Evolutionary conservation across 2,113 vertebrate genomes (phyloP), one percentile per base, ranked within the genome.

Genomic region (Pomatorhinus ruficollis): DNA sequence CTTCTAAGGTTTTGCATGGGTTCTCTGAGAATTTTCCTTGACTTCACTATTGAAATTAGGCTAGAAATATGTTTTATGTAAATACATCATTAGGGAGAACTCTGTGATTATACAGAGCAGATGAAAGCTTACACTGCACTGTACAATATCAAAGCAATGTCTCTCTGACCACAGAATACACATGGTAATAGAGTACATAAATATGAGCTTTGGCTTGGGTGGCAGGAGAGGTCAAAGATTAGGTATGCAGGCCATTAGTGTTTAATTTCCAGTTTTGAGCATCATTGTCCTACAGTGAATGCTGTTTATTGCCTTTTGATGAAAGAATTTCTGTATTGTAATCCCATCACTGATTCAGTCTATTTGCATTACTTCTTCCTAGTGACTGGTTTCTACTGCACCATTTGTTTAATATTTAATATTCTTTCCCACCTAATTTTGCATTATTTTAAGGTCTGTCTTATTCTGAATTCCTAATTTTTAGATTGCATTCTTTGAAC

Each of bases 31-130:
- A 23, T 49, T 89, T 87, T 89, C 28, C 57, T 97, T 93, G 79
- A 81, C 44, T 97, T 91, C 90, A 83, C 65, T 89, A 82, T 96
- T 97, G 89, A 97, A 97, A 76, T 94, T 78, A 95, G 57, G 79
- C 39, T 91, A 45, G 24, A 84, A 50, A 76, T 92, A 54, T 86
- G 49, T 84, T 95, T 97, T 95, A 95, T 97, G 89, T 87, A 97
- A 98, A 96, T 94, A 87, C 12, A 90, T 90, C 88, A 76, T 91
- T 93, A 97, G 16, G 40, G 31, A 70, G 70, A 66, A n/a, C 23
- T 94, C 64, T 96, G 35, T 93, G 83, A 96, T 97, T 97, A 92
- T 92, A 91, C 78, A 81, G 64, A 97, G 82, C 37, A 93, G 79
- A 96, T 82, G 77, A 95, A 91, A 97, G 91, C 69, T 80, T 76